Evolutionary conservation across 2,888 invertebrate species (phyloP).

Genomic region (Allacma fusca): DNA sequence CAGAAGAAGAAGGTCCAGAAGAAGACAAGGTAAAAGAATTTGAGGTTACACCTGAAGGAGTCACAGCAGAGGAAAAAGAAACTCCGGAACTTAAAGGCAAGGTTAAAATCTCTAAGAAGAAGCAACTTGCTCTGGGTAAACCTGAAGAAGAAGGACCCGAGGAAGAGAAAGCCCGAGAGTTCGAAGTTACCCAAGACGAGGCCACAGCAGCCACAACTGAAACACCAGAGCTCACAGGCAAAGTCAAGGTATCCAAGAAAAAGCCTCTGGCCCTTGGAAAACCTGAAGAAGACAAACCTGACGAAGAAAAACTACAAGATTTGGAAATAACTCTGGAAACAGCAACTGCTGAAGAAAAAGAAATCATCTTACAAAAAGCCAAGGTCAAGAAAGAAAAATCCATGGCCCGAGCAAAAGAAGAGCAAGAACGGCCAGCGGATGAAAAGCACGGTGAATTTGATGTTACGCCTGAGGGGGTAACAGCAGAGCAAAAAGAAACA

Average conservation of each 20-base stretch:
- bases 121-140: slow-evolving; percentile 17
- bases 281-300: slow-evolving; percentile 20
- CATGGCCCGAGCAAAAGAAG: slow-evolving; percentile 58
- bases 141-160: slow-evolving; percentile 57
- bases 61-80: slow-evolving; percentile 36
- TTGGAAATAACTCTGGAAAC: slow-evolving; percentile 38
- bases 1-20: slow-evolving; percentile 16
- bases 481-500: slow-evolving; percentile 24
- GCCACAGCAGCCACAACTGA: slow-evolving; percentile 25
- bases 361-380: slow-evolving; percentile 27
- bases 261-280: slow-evolving; percentile 37
- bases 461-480: neutral
- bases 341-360: slow-evolving; percentile 28
- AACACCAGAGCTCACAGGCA: neutral
- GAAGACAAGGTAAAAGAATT: slow-evolving; percentile 62
- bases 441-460: slow-evolving; percentile 54
- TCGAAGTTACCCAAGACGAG: slow-evolving; percentile 29
- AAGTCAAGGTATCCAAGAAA: slow-evolving; percentile 36
- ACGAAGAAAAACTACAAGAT: slow-evolving; percentile 14
- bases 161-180: slow-evolving; percentile 62
- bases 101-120: slow-evolving; percentile 39
- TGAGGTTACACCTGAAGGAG: slow-evolving; percentile 24
- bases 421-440: slow-evolving; percentile 54
- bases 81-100: slow-evolving; percentile 37
- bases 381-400: slow-evolving; percentile 37